Base-by-base conservation (phyloP, 37 sponge, comb jelly and placozoan species). In the Aplysina aerophoba region DNA sequence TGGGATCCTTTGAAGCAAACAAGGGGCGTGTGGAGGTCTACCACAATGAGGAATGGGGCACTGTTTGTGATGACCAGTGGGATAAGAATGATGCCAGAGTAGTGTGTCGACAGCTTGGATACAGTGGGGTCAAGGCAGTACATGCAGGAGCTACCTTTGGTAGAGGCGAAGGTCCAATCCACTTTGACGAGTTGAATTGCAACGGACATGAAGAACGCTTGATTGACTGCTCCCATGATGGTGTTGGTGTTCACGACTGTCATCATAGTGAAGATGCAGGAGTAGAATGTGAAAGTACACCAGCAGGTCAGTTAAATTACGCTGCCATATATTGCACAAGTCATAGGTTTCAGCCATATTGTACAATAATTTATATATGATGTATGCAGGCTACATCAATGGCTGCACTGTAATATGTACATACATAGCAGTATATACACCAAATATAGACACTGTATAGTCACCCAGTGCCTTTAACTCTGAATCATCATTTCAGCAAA, bases 11-110 rank as follows among this genome's bases (percentile, higher is more conserved):
- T 44, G 50, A 44, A 3, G 50, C 5, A 6, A 44, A 44, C 50
- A 30, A 64, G 27, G 79, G 79, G 6, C 79, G 79, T 41, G 79
- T 75, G 24, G 79, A 75, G 50, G 79, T 75, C 6, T 34, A 75
- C 39, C 50, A 75, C 50, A 39, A 39, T 39, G 39, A 12, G 4
- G 33, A 28, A 36, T 75, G 79, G 79, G 79, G 79, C 11, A 75
- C 79, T 25, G 79, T 75, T 27, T 75, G 79, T 12, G 79, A 75
- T 75, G 79, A 75, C 13, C 6, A 41, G 4, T 75, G 33, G 38
- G 33, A 28, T 8, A 4, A 15, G 8, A 75, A 28, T 36, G 79
- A 75, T 36, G 79, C 79, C 24, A 75, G 4, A 14, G 79, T 75
- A 12, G 50, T 75, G 25, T 75, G 79, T 75, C 79, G 39, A 8